Base-by-base conservation (phyloP, 2,888 invertebrate species). In the Dyspetes luteomarginatus region DNA sequence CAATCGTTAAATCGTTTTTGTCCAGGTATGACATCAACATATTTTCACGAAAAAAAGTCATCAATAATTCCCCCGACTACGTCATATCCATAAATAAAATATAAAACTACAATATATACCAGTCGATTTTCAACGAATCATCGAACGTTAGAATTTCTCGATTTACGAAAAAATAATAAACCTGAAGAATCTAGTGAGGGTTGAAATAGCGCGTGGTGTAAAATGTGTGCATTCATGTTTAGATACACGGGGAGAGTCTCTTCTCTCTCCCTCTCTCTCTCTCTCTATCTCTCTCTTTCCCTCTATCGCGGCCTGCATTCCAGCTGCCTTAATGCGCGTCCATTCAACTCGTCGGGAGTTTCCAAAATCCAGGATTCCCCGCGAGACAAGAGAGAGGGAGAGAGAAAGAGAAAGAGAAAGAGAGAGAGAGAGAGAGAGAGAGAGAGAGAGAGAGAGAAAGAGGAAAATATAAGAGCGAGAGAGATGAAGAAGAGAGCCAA, bases 331-430 rank as follows among this genome's bases (percentile, higher is more conserved):
- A 36, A 36, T 36, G 15, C 41, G 64, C 26, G 67, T 72, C 73
- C 86, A 89, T 90, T 89, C 85, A 89, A 86, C 17, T 48, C 17
- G n/a, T 86, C 77, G 84, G 52, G 85, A 85, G 86, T 91, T 91
- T 91, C 91, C 91, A 89, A 89, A 91, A 89, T 91, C 89, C 85
- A 86, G 89, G 88, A 91, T 88, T 91, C 89, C 87, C 86, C 85
- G 72, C 72, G 73, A 78, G 76, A 68, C 65, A 56, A 71, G 55
- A 74, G 68, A 65, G 36, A 72, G 43, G 30, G 41, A 45, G 19
- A 67, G 81, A 60, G 77, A 80, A 71, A 68, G 75, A 79, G 62
- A 64, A 68, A n/a, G n/a, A n/a, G n/a, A 65, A n/a, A 67, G 75
- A 71, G 78, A 60, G 62, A 62, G 76, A 62, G 58, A 30, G 69